These are phyloP conservation scores for Grammomys dolichurus DNA, from an alignment of 2,113 vertebrate species.

Conservation along the genomic window DNA sequence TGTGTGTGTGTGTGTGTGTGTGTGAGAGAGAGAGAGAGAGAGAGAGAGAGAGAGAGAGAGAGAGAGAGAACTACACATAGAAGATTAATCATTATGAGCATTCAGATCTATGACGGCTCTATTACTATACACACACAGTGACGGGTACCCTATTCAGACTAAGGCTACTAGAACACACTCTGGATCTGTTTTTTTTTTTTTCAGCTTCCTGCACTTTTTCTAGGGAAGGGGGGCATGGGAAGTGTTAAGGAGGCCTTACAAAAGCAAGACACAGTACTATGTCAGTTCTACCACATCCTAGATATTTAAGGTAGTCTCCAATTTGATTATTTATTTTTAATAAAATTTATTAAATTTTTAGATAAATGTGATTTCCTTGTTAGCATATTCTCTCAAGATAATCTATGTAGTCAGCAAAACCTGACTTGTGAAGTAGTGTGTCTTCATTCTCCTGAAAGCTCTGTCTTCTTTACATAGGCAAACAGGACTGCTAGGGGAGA, in stretches of 20 bases:
- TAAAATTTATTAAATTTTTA: constrained; percentile 46
- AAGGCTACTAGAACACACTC: constrained; percentile 44
- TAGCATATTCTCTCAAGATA: constrained; percentile 10
- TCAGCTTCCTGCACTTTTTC: constrained; percentile 63
- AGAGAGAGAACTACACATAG: background rate
- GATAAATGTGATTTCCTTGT: constrained; percentile 36
- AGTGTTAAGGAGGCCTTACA: background rate
- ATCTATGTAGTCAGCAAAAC: background rate
- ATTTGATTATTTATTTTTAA: constrained; percentile 45
- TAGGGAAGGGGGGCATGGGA: constrained; percentile 4
- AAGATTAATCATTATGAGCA: constrained; percentile 15
- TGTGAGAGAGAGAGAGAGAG: background rate
- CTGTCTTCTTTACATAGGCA: background rate
- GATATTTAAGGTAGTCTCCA: constrained; percentile 4
- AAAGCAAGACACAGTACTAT: background rate
- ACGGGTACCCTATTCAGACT: constrained; percentile 9
- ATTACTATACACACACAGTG: constrained; percentile 35
- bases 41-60: background rate
- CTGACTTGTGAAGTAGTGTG: background rate
- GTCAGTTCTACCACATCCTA: background rate
- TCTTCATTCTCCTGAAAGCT: constrained; percentile 1
- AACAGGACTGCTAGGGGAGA: background rate
- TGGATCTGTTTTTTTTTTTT: background rate
- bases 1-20: background rate
- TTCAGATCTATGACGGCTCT: constrained; percentile 23